Base-by-base conservation (phyloP, 2,113 vertebrate genomes). In the Accipiter cooperii region DNA sequence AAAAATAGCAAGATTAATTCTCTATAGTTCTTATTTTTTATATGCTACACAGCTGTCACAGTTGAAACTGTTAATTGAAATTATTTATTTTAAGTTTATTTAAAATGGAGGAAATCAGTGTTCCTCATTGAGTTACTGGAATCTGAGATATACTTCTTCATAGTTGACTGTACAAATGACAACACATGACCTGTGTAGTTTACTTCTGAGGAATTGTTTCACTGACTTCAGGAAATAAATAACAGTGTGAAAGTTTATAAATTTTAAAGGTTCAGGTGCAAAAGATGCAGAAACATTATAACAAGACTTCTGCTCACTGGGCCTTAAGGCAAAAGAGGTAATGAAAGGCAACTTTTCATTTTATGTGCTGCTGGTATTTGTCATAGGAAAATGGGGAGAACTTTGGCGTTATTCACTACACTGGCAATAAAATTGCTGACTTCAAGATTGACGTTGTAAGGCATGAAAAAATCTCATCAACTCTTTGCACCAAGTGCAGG, bases 1-100 rank as follows among this genome's bases (percentile, higher is more conserved):
- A 80, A 40, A 40, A 38, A 16, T n/a, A 81, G n/a, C 8, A 52
- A 61, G 66, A 73, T 40, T 80, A 65, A 36, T 80, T 86, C 33
- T 68, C 12, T 80, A 0, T 73, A 36, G 17, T 38, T 80, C 10
- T 71, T 73, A 5, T 15, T 42, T 81, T 81, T 36, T 54, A 33
- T 73, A 38, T 29, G 29, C 36, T 80, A 60, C 17, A 36, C 9
- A 34, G 31, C 47, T 63, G 18, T 79, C 12, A 4, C 60, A 17
- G 3, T 65, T 91, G n/a, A 93, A 87, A 46, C 52, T 79, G 17
- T 63, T 64, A 85, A 76, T 25, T 79, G 52, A 80, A 73, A 65
- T 60, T 84, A 91, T 80, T 93, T 96, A 92, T 96, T 89, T 79
- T 87, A 77, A 64, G 5, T 89, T 51, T 85, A 73, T 90, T 90